Evolutionary conservation across 2,797 vertebrate genomes (phyloP), one percentile per base, ranked within the genome.

Genomic region (Oryzias sinensis): DNA sequence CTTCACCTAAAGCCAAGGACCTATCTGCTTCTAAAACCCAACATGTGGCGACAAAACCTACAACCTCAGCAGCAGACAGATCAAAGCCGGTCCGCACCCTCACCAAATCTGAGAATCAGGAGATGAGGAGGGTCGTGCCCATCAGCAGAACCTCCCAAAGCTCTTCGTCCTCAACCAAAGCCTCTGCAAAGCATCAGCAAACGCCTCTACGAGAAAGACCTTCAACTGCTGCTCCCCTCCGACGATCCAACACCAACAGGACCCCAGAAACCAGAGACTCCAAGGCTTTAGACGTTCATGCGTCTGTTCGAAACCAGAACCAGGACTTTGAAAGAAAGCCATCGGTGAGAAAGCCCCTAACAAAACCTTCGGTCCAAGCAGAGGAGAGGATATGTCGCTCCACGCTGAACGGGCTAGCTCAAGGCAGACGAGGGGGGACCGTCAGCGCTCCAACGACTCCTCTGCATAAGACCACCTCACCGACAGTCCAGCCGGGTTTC

Each of bases 41-140:
- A 18, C 29, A 33, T 0, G 2, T 49, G 14, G 58, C 15, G 2
- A 29, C 13, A 1, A 71, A 65, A 67, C 41, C 54, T 0, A 6
- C 29, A 43, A 24, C 44, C n/a, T 49, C 52, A 64, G 77, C 71
- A 83, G 76, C 49, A 50, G 47, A n/a, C 20, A 78, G 59, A 27
- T 11, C 4, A 16, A 80, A 60, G 5, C 42, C 63, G 0, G 74
- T 95, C 54, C 90, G 94, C 58, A 94, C 92, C 17, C 79, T 94
- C 62, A 93, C 88, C 14, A 57, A 62, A 45, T 91, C 91, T 0
- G 95, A 97, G 84, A 92, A 82, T 11, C 91, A 94, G 73, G 90
- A 72, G 47, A 91, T 96, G 93, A 93, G 95, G 70, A 93, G 94
- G 60, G 91, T 96, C 0, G 91, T 97, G 17, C 91, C 94, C 40